phyloP scores from a whole-genome alignment of 2,888 invertebrate species.

The Phyllotreta striolata region DNA sequence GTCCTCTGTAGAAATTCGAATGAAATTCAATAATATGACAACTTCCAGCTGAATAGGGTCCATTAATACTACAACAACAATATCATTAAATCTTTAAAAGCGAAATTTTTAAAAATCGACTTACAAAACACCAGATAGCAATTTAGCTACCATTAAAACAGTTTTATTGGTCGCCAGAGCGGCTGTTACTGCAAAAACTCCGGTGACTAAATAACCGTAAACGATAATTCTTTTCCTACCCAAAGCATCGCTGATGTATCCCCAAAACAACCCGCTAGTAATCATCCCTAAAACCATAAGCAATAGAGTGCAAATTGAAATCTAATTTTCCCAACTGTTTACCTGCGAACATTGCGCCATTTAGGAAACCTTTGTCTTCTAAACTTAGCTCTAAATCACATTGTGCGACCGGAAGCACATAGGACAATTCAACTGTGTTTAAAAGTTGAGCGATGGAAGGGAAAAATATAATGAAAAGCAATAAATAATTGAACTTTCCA shows the following conservation, averaged over 20 bases:
- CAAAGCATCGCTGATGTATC: constrained; percentile 75
- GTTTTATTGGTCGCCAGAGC: constrained; percentile 72
- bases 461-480: constrained; percentile 67
- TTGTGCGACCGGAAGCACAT: constrained; percentile 75
- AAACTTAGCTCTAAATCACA: constrained; percentile 74
- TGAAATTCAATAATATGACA: constrained; percentile 79
- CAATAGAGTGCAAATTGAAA: neutral
- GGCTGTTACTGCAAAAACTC: constrained; percentile 69
- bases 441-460: constrained; percentile 73
- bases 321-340: constrained; percentile 25
- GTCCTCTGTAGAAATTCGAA: constrained; percentile 68
- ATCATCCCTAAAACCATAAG: constrained; percentile 70
- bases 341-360: constrained; percentile 77
- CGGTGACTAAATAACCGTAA: constrained; percentile 70
- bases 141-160: constrained; percentile 72
- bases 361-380: constrained; percentile 74
- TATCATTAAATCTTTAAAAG: neutral
- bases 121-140: constrained; percentile 77
- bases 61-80: constrained; percentile 64
- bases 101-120: constrained; percentile 55
- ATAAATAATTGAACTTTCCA: constrained; percentile 73
- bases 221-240: constrained; percentile 73
- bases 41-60: constrained; percentile 76
- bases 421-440: constrained; percentile 75
- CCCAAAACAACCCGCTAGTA: constrained; percentile 76